Conservation (phyloP, 2,888 invertebrate species). For the Sarcophaga carnaria region DNA sequence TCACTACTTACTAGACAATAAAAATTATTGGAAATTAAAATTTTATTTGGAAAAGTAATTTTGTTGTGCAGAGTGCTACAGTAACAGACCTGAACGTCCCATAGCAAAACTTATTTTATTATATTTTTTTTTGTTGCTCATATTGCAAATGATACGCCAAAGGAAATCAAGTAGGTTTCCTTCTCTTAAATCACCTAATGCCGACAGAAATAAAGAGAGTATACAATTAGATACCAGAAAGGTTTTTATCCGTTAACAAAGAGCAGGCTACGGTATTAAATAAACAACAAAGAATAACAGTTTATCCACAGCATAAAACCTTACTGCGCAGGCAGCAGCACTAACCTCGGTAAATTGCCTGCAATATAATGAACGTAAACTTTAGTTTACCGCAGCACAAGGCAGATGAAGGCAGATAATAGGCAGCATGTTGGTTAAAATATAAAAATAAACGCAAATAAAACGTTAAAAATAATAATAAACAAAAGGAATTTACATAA, state of each 20-base stretch:
- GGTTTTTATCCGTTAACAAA: constrained; percentile 16
- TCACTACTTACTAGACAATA: too few relatives aligned
- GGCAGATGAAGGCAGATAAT: constrained; percentile 54
- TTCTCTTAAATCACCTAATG: background rate
- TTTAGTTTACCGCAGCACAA: constrained; percentile 69
- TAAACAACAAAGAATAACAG: background rate
- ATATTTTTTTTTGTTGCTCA: too few relatives aligned
- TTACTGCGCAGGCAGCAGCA: constrained; percentile 57
- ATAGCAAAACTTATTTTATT: too few relatives aligned
- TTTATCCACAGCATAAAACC: constrained; percentile 59
- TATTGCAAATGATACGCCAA: background rate
- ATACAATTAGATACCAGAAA: background rate
- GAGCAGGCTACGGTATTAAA: background rate
- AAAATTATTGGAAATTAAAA: too few relatives aligned
- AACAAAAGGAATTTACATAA: background rate
- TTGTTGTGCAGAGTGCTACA: too few relatives aligned
- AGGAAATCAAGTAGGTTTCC: background rate
- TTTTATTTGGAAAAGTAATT: too few relatives aligned
- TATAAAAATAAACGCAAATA: too few relatives aligned
- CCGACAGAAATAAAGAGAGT: background rate
- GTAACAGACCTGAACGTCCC: too few relatives aligned
- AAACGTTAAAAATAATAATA: constrained; percentile 9
- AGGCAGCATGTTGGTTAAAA: background rate
- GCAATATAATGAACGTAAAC: constrained; percentile 67
- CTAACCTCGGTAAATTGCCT: constrained; percentile 60